These are phyloP conservation scores for Lota lota DNA, from an alignment of 2,113 vertebrate species.

Conservation along the genomic window DNA sequence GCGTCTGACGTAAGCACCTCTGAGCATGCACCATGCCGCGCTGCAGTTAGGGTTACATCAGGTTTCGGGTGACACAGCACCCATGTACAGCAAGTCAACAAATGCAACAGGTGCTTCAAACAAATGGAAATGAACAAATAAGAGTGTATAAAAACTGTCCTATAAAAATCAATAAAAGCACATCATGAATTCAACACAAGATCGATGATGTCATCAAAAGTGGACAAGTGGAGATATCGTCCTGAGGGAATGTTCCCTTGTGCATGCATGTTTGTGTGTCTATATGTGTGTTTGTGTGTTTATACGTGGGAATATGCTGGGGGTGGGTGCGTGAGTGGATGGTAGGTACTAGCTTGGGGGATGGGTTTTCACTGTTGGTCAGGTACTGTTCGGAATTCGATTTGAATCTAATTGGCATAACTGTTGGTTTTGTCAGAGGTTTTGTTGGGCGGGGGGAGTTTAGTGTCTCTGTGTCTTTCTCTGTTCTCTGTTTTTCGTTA, in stretches of 20 bases:
- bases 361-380: too few relatives aligned
- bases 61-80: slow-evolving; percentile 63
- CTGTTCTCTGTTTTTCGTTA: slow-evolving; percentile 62
- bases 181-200: slow-evolving; percentile 58
- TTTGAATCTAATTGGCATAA: too few relatives aligned
- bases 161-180: slow-evolving; percentile 26
- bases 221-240: slow-evolving; percentile 61
- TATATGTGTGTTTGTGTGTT: background rate
- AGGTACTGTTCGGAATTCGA: too few relatives aligned
- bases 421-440: too few relatives aligned
- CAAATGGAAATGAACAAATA: background rate
- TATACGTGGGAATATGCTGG: slow-evolving; percentile 23
- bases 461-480: slow-evolving; percentile 68
- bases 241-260: slow-evolving; percentile 16
- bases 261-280: too few relatives aligned
- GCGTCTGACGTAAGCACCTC: slow-evolving; percentile 51
- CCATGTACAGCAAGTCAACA: slow-evolving; percentile 56
- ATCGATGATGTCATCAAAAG: slow-evolving; percentile 66
- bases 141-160: slow-evolving; percentile 30
- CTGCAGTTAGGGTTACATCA: slow-evolving; percentile 65
- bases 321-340: slow-evolving; percentile 35
- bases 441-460: slow-evolving; percentile 31
- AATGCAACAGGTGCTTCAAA: slow-evolving; percentile 58
- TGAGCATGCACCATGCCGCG: slow-evolving; percentile 66
- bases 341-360: slow-evolving; percentile 16